phyloP scores from a whole-genome alignment of 2,888 invertebrate species.

The Nomada goodeniana region DNA sequence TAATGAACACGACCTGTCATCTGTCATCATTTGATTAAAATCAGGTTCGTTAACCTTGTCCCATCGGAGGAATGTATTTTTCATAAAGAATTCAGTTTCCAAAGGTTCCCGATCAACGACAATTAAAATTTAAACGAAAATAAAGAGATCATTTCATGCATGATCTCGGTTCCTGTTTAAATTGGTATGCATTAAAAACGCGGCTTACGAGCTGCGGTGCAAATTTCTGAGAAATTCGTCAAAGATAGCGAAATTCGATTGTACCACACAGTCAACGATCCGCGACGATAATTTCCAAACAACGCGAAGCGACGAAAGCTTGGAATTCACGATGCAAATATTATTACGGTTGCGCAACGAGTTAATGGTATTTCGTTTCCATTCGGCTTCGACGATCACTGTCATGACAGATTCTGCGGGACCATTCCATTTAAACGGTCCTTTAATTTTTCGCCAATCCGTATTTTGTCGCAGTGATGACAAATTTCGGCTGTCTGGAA shows the following conservation, averaged over 20 bases:
- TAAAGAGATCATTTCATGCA: too few relatives aligned
- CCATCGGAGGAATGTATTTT: too few relatives aligned
- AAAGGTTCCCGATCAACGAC: too few relatives aligned
- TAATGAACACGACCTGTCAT: neutral
- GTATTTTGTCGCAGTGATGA: conserved; percentile 31
- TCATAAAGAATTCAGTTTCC: too few relatives aligned
- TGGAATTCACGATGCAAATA: conserved; percentile 19
- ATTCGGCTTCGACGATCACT: conserved; percentile 1
- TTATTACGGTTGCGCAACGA: neutral
- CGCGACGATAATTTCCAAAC: neutral
- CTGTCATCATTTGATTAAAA: too few relatives aligned
- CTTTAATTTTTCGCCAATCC: conserved; percentile 9
- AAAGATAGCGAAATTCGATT: conserved; percentile 2
- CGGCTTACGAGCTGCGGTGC: neutral
- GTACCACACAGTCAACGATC: neutral
- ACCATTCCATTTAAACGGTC: neutral
- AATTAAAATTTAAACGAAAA: too few relatives aligned
- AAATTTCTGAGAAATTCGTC: neutral
- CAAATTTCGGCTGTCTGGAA: conserved; percentile 18
- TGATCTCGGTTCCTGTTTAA: too few relatives aligned
- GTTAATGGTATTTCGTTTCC: neutral
- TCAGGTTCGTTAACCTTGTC: too few relatives aligned
- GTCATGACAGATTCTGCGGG: neutral
- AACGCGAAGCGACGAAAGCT: neutral
- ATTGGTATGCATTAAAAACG: neutral